These are phyloP conservation scores for Melanotaenia duboulayi DNA, from an alignment of 2,113 vertebrate species.

Conservation along the genomic window DNA sequence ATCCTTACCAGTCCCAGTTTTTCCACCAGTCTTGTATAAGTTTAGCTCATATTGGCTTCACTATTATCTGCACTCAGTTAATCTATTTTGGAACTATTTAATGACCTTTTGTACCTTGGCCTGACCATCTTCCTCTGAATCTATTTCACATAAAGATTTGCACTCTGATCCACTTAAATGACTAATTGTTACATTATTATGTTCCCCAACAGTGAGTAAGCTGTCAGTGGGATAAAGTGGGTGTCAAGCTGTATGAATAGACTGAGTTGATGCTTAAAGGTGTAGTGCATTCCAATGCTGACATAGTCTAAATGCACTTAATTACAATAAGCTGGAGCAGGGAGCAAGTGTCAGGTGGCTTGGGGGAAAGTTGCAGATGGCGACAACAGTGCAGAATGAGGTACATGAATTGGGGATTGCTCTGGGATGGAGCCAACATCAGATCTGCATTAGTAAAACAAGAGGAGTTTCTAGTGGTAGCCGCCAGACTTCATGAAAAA, in stretches of 20 bases:
- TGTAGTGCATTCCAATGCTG: conserved; percentile 59
- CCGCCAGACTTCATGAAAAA: conserved; percentile 65
- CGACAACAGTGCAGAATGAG: conserved; percentile 59
- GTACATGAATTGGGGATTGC: conserved; percentile 51
- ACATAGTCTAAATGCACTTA: conserved; percentile 80
- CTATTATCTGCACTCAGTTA: conserved; percentile 32
- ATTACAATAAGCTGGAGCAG: conserved; percentile 75
- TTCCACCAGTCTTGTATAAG: conserved; percentile 39
- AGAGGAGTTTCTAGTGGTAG: conserved; percentile 55
- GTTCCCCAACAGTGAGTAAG: conserved; percentile 69
- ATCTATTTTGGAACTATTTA: conserved; percentile 29
- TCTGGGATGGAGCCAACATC: conserved; percentile 59
- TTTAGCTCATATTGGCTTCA: conserved; percentile 34
- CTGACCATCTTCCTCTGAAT: conserved; percentile 28
- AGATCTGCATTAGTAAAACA: conserved; percentile 65
- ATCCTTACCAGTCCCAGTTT: conserved; percentile 58
- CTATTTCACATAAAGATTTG: conserved; percentile 39
- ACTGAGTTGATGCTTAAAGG: conserved; percentile 63
- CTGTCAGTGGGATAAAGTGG: conserved; percentile 62
- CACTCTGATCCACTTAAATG: conserved; percentile 31
- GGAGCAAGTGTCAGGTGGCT: conserved; percentile 67
- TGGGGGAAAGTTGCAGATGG: conserved; percentile 43
- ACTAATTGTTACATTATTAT: conserved; percentile 37
- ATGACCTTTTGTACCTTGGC: conserved; percentile 19
- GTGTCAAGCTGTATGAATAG: conserved; percentile 69